phyloP scores from a whole-genome alignment of 2,888 invertebrate species.

The Brachynemurus nebulosus region DNA sequence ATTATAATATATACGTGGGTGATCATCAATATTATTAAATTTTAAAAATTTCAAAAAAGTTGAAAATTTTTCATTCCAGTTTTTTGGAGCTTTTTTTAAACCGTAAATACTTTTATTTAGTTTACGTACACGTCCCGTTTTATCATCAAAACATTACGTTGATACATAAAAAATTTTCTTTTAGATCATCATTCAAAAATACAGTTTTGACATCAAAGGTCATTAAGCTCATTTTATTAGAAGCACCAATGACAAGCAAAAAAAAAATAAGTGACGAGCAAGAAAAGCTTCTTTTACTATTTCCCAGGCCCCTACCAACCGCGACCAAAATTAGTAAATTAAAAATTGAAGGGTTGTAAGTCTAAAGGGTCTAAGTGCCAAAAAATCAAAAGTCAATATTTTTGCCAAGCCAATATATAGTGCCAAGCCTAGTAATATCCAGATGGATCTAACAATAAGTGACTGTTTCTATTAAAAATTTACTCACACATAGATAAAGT shows the following conservation, averaged over 20 bases:
- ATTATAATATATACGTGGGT: slow-evolving; percentile 21
- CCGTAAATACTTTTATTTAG: slow-evolving; percentile 22
- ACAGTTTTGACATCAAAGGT: slow-evolving; percentile 12
- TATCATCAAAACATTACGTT: slow-evolving; percentile 19
- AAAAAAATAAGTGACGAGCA: not conserved
- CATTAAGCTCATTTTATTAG: slow-evolving; percentile 13
- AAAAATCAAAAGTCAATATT: too few relatives aligned
- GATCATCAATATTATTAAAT: slow-evolving; percentile 20
- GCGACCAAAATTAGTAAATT: too few relatives aligned
- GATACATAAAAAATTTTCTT: slow-evolving; percentile 19
- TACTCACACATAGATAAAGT: not conserved
- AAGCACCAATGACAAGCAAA: slow-evolving; percentile 18
- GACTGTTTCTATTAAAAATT: not conserved
- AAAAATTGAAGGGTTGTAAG: too few relatives aligned
- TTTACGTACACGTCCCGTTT: slow-evolving; percentile 8
- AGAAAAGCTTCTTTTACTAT: too few relatives aligned
- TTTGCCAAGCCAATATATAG: too few relatives aligned
- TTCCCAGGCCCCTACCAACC: too few relatives aligned
- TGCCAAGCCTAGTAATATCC: too few relatives aligned
- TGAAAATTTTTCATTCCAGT: slow-evolving; percentile 21
- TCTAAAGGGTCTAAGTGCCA: too few relatives aligned
- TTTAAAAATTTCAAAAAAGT: slow-evolving; percentile 15
- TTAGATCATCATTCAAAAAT: not conserved
- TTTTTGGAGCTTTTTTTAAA: slow-evolving; percentile 22
- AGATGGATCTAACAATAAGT: too few relatives aligned